Evolutionary conservation across 1,140 invertebrate species (phyloP).

Genomic region (Bradynema listronoti): DNA sequence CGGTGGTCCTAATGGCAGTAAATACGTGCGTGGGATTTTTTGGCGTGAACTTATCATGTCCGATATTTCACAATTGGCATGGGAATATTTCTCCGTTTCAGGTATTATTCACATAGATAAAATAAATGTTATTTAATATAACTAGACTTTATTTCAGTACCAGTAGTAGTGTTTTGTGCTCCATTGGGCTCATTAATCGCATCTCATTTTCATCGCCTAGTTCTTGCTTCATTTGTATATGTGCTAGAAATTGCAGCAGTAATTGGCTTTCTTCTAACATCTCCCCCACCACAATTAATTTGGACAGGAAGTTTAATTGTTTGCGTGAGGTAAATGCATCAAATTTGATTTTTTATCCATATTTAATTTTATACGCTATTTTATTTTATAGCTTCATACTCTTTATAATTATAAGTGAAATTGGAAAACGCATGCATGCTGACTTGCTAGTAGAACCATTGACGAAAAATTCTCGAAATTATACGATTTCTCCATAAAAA

Average conservation of each 20-base stretch:
- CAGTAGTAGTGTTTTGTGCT: conserved; percentile 29
- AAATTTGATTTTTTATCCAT: too few relatives aligned
- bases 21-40: conserved; percentile 43
- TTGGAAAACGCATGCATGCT: too few relatives aligned
- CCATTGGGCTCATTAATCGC: conserved; percentile 28
- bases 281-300: neutral
- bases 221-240: conserved; percentile 30
- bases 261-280: conserved; percentile 16
- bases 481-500: too few relatives aligned
- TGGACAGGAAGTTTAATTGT: neutral
- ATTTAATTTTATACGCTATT: too few relatives aligned
- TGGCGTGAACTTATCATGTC: conserved; percentile 45
- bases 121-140: neutral
- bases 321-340: neutral
- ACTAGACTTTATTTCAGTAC: conserved; percentile 4
- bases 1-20: conserved; percentile 23
- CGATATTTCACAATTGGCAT: conserved; percentile 34
- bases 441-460: too few relatives aligned
- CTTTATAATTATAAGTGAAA: too few relatives aligned
- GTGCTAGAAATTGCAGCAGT: conserved; percentile 21
- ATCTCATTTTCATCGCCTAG: conserved; percentile 36
- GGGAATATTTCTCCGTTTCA: conserved; percentile 40
- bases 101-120: neutral
- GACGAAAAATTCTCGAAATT: too few relatives aligned
- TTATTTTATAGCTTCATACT: too few relatives aligned